Conservation (phyloP, 2,888 invertebrate species). For the Aromia moschata region DNA sequence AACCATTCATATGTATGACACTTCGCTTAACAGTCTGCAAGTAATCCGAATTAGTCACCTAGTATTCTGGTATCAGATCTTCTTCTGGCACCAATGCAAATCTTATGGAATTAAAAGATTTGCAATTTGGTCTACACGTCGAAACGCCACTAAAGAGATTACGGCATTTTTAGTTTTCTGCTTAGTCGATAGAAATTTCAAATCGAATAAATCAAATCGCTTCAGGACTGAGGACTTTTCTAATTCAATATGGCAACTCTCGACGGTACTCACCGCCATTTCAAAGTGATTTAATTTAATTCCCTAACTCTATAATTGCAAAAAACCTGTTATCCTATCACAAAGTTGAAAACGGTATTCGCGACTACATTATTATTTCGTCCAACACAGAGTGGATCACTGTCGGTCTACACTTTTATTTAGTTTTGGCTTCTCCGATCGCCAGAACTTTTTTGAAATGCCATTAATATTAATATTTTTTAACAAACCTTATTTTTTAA, state of each 20-base stretch:
- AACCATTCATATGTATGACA: too few species aligned
- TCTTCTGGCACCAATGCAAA: background rate
- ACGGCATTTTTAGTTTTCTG: constrained; percentile 26
- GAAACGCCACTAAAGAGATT: constrained; percentile 26
- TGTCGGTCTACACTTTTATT: too few species aligned
- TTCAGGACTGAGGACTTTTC: constrained; percentile 21
- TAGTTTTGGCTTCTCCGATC: too few species aligned
- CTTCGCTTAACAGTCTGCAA: too few species aligned
- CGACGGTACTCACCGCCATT: constrained; percentile 14
- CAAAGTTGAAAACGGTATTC: constrained; percentile 21
- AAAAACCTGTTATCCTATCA: constrained; percentile 19
- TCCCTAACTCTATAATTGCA: constrained; percentile 21
- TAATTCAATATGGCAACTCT: constrained; percentile 21
- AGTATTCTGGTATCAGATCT: background rate
- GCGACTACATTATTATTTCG: too few species aligned
- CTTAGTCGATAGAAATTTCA: constrained; percentile 29
- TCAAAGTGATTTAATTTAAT: constrained; percentile 27
- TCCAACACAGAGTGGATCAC: too few species aligned
- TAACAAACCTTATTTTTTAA: too few species aligned
- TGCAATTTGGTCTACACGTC: constrained; percentile 12
- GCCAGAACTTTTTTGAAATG: too few species aligned
- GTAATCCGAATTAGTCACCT: too few species aligned
- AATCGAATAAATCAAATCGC: constrained; percentile 31
- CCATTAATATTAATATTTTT: too few species aligned
- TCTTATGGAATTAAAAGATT: constrained; percentile 21